Base-by-base conservation (phyloP, 1,140 invertebrate species). In the Muscidifurax raptorellus region DNA sequence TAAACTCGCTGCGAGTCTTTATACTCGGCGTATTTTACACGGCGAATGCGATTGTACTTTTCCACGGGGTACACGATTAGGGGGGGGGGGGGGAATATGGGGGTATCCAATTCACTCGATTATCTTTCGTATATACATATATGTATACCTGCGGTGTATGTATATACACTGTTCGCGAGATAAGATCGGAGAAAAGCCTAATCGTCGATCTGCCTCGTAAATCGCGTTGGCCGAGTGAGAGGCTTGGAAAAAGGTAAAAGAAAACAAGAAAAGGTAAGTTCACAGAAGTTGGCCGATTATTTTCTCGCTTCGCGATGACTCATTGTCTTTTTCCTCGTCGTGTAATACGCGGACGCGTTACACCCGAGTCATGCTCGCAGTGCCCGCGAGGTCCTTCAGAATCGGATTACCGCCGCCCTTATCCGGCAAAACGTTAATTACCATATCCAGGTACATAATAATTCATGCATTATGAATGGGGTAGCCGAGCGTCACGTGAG, bases 401-500 rank as follows among this genome's bases (percentile, higher is more conserved):
- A 85, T 85, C 47, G 66, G 75, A 85, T 78, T 85, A 82, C 74
- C 80, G 10, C 44, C 36, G 10, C 66, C 36, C 81, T 80, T 80
- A 79, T 86, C 74, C 66, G 80, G 78, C 75, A 84, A 84, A 83
- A 64, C 75, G 72, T 77, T 86, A 86, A 84, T 84, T 78, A 79
- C 25, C 83, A 86, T 84, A 84, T 83, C 40, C 59, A 79, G 22
- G 44, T 86, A 80, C 82, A 86, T 86, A 81, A 87, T 87, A 84
- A 87, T 87, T 83, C 82, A 86, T 87, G 80, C 78, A 87, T 84
- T 84, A 86, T 85, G 74, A 86, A 86, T 82, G 79, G 66, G 22
- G 80, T 85, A 47, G 78, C 80, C 52, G 59, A 86, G 64, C 52
- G 72, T 85, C 72, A 85, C 72, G 59, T 0, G 2, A 64, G n/a